These are phyloP conservation scores for Antedon mediterranea DNA, from an alignment of 53 echinoderm and acorn worm species.

Conservation along the genomic window DNA sequence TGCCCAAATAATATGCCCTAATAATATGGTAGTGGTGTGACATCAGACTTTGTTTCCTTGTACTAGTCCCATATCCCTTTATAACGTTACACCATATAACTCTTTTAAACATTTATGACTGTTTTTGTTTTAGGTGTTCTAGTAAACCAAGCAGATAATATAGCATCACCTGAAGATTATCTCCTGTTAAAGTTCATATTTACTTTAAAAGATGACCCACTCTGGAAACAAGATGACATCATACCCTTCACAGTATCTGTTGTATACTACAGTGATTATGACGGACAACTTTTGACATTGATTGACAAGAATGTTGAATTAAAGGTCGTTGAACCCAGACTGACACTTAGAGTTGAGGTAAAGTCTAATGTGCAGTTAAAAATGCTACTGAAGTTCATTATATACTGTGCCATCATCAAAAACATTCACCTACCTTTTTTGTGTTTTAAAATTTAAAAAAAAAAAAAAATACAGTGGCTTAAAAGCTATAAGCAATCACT, in stretches of 20 bases:
- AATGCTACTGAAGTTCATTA: neutral
- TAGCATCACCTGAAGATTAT: slow-evolving; percentile 27
- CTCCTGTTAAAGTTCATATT: slow-evolving; percentile 24
- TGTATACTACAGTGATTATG: slow-evolving; percentile 39
- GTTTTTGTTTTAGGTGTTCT: slow-evolving; percentile 26
- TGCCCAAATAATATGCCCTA: too few species aligned
- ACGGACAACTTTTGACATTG: slow-evolving; percentile 11
- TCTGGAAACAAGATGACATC: slow-evolving; percentile 33
- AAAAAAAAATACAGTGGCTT: too few species aligned
- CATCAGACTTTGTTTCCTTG: too few species aligned
- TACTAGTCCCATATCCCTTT: too few species aligned
- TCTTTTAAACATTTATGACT: too few species aligned
- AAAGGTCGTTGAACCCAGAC: slow-evolving; percentile 44
- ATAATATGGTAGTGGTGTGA: too few species aligned
- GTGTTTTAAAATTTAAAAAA: neutral
- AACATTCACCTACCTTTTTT: neutral
- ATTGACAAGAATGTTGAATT: slow-evolving; percentile 21
- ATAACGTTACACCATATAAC: too few species aligned
- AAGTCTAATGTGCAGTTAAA: too few species aligned
- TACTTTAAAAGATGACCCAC: slow-evolving; percentile 32
- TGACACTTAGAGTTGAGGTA: slow-evolving; percentile 54
- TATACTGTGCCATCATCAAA: neutral
- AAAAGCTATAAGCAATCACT: too few species aligned
- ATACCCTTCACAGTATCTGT: slow-evolving; percentile 39
- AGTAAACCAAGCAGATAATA: slow-evolving; percentile 56